Evolutionary conservation across 2,113 vertebrate species (phyloP).

Genomic region (Dendropsophus ebraccatus): DNA sequence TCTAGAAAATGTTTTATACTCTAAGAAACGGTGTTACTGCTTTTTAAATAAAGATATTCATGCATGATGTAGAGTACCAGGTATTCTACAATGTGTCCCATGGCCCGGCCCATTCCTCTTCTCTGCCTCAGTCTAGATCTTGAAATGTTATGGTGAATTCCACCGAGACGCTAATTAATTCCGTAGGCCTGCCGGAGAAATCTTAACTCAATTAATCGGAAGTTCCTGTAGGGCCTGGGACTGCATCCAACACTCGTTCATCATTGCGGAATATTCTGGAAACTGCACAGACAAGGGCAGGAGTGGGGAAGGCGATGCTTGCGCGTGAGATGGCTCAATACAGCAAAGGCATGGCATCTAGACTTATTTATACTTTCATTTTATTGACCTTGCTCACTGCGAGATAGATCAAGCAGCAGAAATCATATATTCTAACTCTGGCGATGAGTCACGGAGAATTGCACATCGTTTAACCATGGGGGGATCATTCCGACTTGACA

Average conservation of each 20-base stretch:
- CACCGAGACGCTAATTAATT: slow-evolving; percentile 54
- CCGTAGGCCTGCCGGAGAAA: slow-evolving; percentile 47
- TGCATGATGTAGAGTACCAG: neutral
- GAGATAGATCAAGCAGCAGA: slow-evolving; percentile 49
- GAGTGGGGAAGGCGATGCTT: slow-evolving; percentile 2
- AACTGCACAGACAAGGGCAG: slow-evolving; percentile 54
- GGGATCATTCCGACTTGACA: slow-evolving; percentile 36
- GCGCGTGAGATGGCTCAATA: slow-evolving; percentile 43
- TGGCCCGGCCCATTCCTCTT: neutral
- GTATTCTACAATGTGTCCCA: slow-evolving; percentile 8
- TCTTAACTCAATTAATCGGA: slow-evolving; percentile 59
- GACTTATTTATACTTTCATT: slow-evolving; percentile 55
- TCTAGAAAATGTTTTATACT: neutral
- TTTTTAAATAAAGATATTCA: neutral
- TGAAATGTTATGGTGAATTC: slow-evolving; percentile 51
- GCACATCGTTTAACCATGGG: slow-evolving; percentile 44
- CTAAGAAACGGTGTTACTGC: neutral
- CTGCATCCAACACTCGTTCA: slow-evolving; percentile 55
- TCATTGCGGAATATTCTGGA: slow-evolving; percentile 57
- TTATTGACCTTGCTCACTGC: slow-evolving; percentile 50
- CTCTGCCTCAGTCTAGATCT: slow-evolving; percentile 40
- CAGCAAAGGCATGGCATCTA: slow-evolving; percentile 32
- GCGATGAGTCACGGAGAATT: slow-evolving; percentile 44
- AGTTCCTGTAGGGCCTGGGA: slow-evolving; percentile 58
- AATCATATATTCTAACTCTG: slow-evolving; percentile 47